phyloP scores from a whole-genome alignment of 2,888 invertebrate species.

The Perdita meconis region DNA sequence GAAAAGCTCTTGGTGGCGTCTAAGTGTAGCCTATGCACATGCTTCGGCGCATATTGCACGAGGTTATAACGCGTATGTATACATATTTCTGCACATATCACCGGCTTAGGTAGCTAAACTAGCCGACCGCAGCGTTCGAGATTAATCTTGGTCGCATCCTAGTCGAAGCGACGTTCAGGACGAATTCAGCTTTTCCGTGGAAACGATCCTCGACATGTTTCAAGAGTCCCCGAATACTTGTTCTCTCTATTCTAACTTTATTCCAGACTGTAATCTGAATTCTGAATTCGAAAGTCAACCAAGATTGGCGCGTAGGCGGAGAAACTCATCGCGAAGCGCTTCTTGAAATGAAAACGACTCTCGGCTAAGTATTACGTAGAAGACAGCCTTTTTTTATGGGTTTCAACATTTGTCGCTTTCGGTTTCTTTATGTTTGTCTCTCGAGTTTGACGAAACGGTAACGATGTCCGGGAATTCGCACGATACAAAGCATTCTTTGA shows the following conservation, averaged over 20 bases:
- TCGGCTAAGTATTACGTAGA: background rate
- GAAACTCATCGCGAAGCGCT: background rate
- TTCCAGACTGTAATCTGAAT: background rate
- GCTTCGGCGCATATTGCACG: conserved; percentile 1
- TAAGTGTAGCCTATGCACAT: conserved; percentile 16
- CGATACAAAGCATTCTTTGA: conserved; percentile 5
- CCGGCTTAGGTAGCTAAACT: conserved; percentile 8
- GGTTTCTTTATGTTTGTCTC: too few species aligned
- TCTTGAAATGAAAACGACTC: background rate
- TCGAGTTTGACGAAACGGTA: background rate
- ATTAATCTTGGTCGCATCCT: conserved; percentile 50
- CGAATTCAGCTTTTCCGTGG: conserved; percentile 39
- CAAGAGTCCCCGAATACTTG: background rate
- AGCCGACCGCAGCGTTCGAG: conserved; percentile 15
- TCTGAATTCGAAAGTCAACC: background rate
- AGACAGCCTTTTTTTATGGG: too few species aligned
- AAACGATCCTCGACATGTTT: background rate
- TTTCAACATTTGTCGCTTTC: too few species aligned
- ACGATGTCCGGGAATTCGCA: conserved; percentile 1
- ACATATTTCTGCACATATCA: conserved; percentile 9
- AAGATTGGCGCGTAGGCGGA: background rate
- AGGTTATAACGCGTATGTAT: background rate
- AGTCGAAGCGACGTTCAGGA: conserved; percentile 38
- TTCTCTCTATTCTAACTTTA: background rate
- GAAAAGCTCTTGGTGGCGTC: conserved; percentile 16